These are phyloP conservation scores for Actinopyga echinites DNA, from an alignment of 53 echinoderm and acorn worm species.

Conservation along the genomic window DNA sequence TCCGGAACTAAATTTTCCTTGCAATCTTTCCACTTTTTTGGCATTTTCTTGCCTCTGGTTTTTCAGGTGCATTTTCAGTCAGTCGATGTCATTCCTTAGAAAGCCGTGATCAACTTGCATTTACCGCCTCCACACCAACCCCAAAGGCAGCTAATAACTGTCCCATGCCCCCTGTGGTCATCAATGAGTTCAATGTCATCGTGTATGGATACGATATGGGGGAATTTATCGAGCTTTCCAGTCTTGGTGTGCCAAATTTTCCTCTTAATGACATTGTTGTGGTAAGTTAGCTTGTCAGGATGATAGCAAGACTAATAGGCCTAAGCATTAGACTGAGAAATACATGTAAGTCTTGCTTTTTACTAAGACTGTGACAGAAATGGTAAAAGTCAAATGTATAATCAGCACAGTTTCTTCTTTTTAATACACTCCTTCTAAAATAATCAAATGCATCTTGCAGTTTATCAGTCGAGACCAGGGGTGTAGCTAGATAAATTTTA, in stretches of 20 bases:
- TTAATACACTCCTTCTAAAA: too few species aligned
- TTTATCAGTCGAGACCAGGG: too few species aligned
- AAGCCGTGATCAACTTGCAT: slow-evolving; percentile 63
- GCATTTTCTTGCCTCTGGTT: not conserved
- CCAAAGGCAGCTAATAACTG: slow-evolving; percentile 72
- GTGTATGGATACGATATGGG: slow-evolving; percentile 56
- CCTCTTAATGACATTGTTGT: slow-evolving; percentile 76
- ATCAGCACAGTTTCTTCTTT: too few species aligned
- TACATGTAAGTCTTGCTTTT: not conserved
- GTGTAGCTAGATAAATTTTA: too few species aligned
- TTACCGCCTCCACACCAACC: slow-evolving; percentile 49
- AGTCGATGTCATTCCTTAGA: slow-evolving; percentile 77
- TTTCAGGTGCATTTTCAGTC: slow-evolving; percentile 56
- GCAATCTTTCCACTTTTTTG: too few species aligned
- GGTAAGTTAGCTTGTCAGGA: slow-evolving; percentile 53
- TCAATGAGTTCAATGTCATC: slow-evolving; percentile 87
- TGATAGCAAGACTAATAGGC: not conserved
- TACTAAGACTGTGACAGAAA: not conserved
- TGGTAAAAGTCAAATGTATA: too few species aligned
- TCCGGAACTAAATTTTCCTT: too few species aligned
- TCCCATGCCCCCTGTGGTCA: slow-evolving; percentile 65
- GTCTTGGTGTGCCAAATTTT: slow-evolving; percentile 60
- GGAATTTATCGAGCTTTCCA: slow-evolving; percentile 83
- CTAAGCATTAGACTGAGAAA: not conserved
- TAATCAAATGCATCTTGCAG: too few species aligned